Evolutionary conservation across 2,113 vertebrate species (phyloP).

Genomic region (Cyanoderma ruficeps): DNA sequence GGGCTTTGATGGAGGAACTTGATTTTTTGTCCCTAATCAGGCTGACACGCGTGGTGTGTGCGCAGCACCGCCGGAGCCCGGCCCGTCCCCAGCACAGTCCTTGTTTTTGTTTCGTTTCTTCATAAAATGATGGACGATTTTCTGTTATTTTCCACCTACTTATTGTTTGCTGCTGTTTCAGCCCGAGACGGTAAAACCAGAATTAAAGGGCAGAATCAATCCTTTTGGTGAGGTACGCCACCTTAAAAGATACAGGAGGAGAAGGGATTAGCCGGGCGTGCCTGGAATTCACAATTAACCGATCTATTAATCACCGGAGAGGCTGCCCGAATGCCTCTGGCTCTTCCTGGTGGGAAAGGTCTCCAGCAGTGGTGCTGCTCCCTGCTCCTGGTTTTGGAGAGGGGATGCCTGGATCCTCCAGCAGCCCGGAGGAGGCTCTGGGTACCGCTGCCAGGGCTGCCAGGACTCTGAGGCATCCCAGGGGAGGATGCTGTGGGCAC

Average conservation of each 20-base stretch:
- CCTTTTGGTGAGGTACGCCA: not conserved
- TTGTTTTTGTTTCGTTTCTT: not conserved
- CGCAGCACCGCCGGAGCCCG: not conserved
- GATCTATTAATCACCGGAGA: not conserved
- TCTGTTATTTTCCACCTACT: not conserved
- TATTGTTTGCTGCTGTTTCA: conserved; percentile 9
- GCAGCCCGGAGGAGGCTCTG: rapidly evolving
- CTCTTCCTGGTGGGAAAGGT: not conserved
- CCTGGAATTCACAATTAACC: not conserved
- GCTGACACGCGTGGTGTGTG: not conserved
- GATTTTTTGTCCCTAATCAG: not conserved
- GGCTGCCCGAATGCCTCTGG: not conserved
- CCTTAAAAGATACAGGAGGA: not conserved
- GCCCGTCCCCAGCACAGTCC: not conserved
- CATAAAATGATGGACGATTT: conserved; percentile 8
- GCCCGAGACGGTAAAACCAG: not conserved
- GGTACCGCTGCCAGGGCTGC: rapidly evolving
- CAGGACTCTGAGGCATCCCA: rapidly evolving
- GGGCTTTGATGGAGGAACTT: not conserved
- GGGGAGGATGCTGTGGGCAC: not conserved
- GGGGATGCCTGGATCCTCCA: rapidly evolving
- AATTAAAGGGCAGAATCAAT: not conserved
- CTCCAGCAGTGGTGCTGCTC: not conserved
- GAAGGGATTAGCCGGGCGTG: conserved; percentile 12
- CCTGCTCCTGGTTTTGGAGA: rapidly evolving